Base-by-base conservation (phyloP, 92 coral and sea anemone species). In the Palythoa caribaeorum region DNA sequence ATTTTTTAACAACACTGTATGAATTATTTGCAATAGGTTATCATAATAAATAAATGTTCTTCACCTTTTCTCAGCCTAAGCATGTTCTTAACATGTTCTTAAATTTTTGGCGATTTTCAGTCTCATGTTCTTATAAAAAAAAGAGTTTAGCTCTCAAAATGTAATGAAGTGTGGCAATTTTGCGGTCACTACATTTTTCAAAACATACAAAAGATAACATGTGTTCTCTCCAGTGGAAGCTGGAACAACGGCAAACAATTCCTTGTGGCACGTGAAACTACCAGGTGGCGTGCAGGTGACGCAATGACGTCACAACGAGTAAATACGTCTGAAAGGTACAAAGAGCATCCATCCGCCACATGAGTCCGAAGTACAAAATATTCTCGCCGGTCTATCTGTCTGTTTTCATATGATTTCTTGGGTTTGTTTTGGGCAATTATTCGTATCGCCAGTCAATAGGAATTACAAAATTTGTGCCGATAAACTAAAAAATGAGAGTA, bases 241-340 rank as follows among this genome's bases (percentile, higher is more conserved):
- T 59, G 19, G 65, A 59, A 59, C 0, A 14, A 8, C 1, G 65
- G 1, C 19, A 59, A 59, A 59, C 65, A 59, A 17, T 59, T 17
- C 19, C 65, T 10, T 59, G 5, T 9, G 19, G 65, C 65, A 59
- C 65, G 65, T 59, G 16, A 59, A 59, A 17, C 19, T 13, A 70
- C 75, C 75, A 70, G 75, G 75, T 70, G 75, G 75, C 75, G 16
- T 35, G 75, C 75, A 70, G 75, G 75, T 70, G 75, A 70, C 75
- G 9, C 47, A 47, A 70, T 20, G 37, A 36, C 75, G 75, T 70
- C 75, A 70, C 47, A 70, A 68, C 9, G 28, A 59, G 65, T 17
- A 3, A 17, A 38, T 38, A 70, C 17, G 28, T 17, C 28, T 36
- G 17, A 70, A 38, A 8, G 19, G 5, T 14, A 13, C 65, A 17